Evolutionary conservation across 2,888 invertebrate genomes (phyloP).

Genomic region (Lithodes maja): DNA sequence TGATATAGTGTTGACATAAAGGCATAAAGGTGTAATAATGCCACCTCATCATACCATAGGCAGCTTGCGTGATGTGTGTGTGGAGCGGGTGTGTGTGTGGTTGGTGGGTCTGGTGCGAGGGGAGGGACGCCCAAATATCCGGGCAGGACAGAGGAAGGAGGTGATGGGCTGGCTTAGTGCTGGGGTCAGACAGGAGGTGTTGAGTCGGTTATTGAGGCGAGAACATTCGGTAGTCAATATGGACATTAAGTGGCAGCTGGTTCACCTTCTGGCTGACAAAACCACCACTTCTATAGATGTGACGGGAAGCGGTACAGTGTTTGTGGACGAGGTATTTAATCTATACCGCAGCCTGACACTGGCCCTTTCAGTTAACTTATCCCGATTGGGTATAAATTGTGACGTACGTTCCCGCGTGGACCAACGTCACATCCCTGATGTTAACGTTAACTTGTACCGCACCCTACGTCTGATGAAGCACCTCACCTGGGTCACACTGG

Average conservation of each 20-base stretch:
- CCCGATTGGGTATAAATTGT: conserved; percentile 57
- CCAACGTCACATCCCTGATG: conserved; percentile 44
- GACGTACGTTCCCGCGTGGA: conserved; percentile 36
- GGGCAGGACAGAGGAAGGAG: conserved; percentile 32
- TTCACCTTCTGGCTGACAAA: conserved; percentile 58
- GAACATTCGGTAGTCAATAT: conserved; percentile 9
- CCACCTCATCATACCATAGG: neutral
- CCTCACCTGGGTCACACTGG: conserved; percentile 55
- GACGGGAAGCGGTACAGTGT: conserved; percentile 35
- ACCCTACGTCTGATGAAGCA: conserved; percentile 51
- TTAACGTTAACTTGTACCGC: conserved; percentile 60
- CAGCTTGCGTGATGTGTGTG: neutral
- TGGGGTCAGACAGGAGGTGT: conserved; percentile 42
- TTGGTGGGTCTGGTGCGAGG: neutral
- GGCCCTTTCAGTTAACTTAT: conserved; percentile 43
- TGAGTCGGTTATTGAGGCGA: conserved; percentile 20
- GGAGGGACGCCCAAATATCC: conserved; percentile 27
- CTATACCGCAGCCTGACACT: conserved; percentile 58
- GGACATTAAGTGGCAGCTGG: conserved; percentile 39
- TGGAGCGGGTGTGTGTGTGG: conserved; percentile 24
- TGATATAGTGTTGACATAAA: neutral
- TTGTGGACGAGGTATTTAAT: conserved; percentile 62
- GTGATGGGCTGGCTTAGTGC: conserved; percentile 34
- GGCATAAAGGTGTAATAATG: neutral
- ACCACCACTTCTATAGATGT: conserved; percentile 51